These are phyloP conservation scores for Ariopsis seemanni DNA, from an alignment of 2,113 vertebrate genomes.

Conservation along the genomic window DNA sequence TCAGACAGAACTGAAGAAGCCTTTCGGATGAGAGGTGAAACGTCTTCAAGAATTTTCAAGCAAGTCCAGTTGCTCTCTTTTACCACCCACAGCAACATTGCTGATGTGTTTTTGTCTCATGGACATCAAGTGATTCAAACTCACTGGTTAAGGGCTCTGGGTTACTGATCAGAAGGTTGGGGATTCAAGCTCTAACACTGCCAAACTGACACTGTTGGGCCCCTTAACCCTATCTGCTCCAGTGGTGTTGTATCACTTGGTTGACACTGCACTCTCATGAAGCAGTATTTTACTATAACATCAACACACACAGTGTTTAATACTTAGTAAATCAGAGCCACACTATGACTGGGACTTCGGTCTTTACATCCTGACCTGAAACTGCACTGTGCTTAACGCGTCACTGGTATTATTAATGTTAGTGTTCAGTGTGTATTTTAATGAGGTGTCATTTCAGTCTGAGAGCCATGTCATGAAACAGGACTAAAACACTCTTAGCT, in stretches of 20 bases:
- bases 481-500: conserved; percentile 55
- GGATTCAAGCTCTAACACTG: background rate
- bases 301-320: background rate
- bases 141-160: background rate
- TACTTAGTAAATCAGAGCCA: background rate
- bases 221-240: background rate
- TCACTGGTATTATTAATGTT: conserved; percentile 9
- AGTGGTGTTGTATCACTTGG: background rate
- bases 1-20: no score
- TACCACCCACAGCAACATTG: background rate
- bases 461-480: conserved; percentile 53
- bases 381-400: background rate
- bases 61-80: no score
- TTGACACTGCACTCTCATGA: no score
- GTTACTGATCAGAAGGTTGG: background rate
- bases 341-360: background rate
- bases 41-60: no score
- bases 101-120: background rate
- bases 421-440: conserved; percentile 50
- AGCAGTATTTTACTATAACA: background rate
- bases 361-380: background rate
- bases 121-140: background rate
- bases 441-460: conserved; percentile 56
- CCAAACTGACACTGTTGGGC: background rate
- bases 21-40: no score